Percentiles rank a stretch among this genome's conserved stretches.
Conservation (phyloP, 1,140 invertebrate species). For the Theocolax elegans region DNA sequence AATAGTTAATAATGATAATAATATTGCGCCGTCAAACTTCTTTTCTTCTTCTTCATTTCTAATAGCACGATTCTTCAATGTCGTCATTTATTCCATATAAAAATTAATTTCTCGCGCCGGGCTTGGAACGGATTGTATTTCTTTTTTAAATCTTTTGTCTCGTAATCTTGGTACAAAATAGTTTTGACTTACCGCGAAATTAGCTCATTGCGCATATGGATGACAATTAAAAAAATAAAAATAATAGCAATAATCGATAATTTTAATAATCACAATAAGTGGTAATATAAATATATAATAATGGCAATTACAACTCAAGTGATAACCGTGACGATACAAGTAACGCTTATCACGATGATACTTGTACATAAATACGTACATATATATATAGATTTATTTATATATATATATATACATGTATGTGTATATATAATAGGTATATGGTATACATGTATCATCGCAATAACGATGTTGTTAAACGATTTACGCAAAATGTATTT, state of each 20-base stretch:
- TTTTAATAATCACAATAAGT: constrained; percentile 43
- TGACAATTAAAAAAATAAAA: constrained; percentile 41
- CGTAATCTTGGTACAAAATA: constrained; percentile 35
- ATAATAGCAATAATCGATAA: constrained; percentile 41
- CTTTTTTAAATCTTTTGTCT: not conserved
- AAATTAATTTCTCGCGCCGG: constrained; percentile 41
- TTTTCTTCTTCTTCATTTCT: constrained; percentile 18
- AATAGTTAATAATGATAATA: constrained; percentile 43
- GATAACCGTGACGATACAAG: constrained; percentile 57
- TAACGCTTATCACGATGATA: no score
- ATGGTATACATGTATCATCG: constrained; percentile 61
- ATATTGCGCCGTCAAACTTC: constrained; percentile 37
- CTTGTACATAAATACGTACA: no score
- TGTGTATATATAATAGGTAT: no score
- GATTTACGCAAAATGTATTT: constrained; percentile 47
- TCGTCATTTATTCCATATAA: constrained; percentile 26
- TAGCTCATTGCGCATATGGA: constrained; percentile 34
- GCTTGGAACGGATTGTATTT: constrained; percentile 37
- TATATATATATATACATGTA: no score
- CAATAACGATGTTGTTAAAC: constrained; percentile 63
- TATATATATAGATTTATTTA: no score
- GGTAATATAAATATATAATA: constrained; percentile 45
- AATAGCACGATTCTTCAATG: constrained; percentile 33
- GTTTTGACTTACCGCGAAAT: constrained; percentile 36
- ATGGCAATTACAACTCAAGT: constrained; percentile 51